A percentile compares a stretch with the other conserved stretches of the same genome.
phyloP scores from a whole-genome alignment of 2,113 vertebrate species.

The Monopterus albus region DNA sequence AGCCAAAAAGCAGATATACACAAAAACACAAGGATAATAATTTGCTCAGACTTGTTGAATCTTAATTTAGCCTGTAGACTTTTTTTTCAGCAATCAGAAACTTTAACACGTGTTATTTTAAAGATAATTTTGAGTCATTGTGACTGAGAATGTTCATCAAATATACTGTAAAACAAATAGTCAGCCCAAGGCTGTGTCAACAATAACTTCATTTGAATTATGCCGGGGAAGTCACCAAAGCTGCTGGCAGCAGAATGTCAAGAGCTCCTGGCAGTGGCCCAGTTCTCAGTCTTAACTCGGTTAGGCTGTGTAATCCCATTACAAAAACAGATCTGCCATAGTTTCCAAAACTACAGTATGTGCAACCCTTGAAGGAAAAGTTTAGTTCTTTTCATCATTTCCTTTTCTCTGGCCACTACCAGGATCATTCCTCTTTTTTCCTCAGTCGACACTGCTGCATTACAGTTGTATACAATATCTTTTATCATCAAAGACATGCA shows the following conservation, averaged over 20 bases:
- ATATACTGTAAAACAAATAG: constrained; percentile 58
- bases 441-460: neutral
- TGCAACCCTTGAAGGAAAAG: constrained; percentile 32
- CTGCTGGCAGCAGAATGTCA: constrained; percentile 55
- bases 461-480: neutral
- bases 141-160: constrained; percentile 54
- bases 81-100: constrained; percentile 10
- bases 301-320: constrained; percentile 59
- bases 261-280: constrained; percentile 52
- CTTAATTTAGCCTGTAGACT: constrained; percentile 2
- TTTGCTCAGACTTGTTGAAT: neutral
- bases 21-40: neutral
- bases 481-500: constrained; percentile 18
- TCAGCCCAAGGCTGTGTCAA: constrained; percentile 50
- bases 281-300: constrained; percentile 45
- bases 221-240: constrained; percentile 52
- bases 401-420: constrained; percentile 9
- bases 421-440: neutral
- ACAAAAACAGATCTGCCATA: constrained; percentile 45
- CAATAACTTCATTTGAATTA: constrained; percentile 60
- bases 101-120: constrained; percentile 29
- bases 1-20: neutral
- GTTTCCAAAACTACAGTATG: constrained; percentile 41
- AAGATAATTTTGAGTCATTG: constrained; percentile 22
- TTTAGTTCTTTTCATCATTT: constrained; percentile 21